Evolutionary conservation across 2,888 invertebrate species (phyloP), one percentile per base, ranked within the genome.

Genomic region (Callinectes sapidus): DNA sequence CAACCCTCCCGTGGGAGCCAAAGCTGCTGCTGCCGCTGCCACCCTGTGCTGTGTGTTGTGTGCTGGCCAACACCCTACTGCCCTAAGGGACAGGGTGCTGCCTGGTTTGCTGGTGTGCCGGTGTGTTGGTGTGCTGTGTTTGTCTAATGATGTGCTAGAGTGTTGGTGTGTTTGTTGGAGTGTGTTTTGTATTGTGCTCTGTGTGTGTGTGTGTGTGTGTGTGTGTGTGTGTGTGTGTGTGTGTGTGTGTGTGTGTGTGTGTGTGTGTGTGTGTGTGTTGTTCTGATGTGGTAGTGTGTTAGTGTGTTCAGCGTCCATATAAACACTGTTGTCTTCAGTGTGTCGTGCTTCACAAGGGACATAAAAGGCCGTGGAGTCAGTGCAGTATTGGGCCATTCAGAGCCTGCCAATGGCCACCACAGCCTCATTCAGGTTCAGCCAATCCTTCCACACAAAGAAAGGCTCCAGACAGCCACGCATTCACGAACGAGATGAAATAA

Each of bases 401-500:
- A 71, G 71, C 28, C n/a, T 28, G n/a, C 28, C 28, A 71, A 71
- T 71, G 71, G 28, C 71, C 71, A 28, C 71, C 71, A 10, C 71
- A n/a, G 28, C 6, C 71, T 71, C 71, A 71, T 71, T 71, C 28
- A 71, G 28, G 28, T 28, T 71, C 71, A 71, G 28, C n/a, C 71
- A 71, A 71, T 71, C 28, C 71, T 71, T 71, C 71, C 71, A 71
- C 71, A 71, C 71, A 71, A 71, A 71, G 71, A 71, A 71, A 71
- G 71, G 28, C 71, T n/a, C n/a, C n/a, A 71, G 71, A 28, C 71
- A 0, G 28, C 71, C n/a, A 13, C 71, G 10, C n/a, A 28, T n/a
- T 71, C 71, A 71, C 71, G 28, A 71, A 1, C 28, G 13, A 3
- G 71, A 28, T 71, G n/a, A 71, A 28, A 28, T 71, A 71, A 71